A percentile compares a stretch with the other conserved stretches of the same genome.
Conservation (phyloP, 2,888 invertebrate species). For the Micoletzkya japonica region DNA sequence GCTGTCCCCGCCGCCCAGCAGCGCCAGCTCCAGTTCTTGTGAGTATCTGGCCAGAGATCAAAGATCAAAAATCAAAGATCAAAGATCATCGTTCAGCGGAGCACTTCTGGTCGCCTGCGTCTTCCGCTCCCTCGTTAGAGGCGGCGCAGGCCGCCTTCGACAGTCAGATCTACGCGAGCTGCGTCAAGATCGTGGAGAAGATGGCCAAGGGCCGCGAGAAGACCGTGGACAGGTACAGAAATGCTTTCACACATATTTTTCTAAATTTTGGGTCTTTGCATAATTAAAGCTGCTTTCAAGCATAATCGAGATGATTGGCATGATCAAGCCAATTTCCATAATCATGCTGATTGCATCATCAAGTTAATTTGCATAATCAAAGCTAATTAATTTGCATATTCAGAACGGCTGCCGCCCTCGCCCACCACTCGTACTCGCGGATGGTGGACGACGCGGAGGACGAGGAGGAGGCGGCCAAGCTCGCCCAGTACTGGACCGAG, state of each 20-base stretch:
- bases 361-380: neutral
- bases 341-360: too few relatives aligned
- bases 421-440: neutral
- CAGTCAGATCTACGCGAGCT: neutral
- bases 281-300: too few relatives aligned
- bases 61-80: too few relatives aligned
- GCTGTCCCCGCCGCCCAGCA: too few relatives aligned
- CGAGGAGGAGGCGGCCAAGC: neutral
- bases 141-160: neutral
- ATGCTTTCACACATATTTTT: too few relatives aligned
- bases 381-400: neutral
- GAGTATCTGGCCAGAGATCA: too few relatives aligned
- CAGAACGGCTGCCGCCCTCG: neutral
- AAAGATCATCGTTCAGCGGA: neutral
- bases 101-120: neutral
- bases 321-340: too few relatives aligned
- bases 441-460: neutral
- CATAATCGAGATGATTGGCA: too few relatives aligned
- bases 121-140: neutral
- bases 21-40: too few relatives aligned
- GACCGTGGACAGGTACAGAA: neutral
- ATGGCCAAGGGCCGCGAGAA: neutral
- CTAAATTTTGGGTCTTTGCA: too few relatives aligned
- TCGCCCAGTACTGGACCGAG: neutral
- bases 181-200: neutral